These are phyloP conservation scores for Grallaria varia DNA, from an alignment of 2,113 vertebrate species.

Conservation along the genomic window DNA sequence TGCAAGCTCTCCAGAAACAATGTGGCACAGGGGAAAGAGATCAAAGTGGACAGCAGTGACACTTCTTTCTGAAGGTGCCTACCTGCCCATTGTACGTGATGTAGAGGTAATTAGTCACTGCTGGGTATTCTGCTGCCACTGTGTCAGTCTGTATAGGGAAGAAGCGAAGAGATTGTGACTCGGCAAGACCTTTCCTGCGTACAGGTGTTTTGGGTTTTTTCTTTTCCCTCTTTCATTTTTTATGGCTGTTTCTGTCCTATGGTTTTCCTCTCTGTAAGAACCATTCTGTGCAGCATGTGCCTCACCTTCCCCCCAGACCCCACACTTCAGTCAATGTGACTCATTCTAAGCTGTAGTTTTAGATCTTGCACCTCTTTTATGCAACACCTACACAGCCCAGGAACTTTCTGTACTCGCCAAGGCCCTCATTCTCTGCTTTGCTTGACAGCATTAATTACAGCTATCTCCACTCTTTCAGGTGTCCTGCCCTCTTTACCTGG, in stretches of 20 bases:
- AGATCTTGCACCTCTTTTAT: background rate
- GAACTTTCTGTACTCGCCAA: background rate
- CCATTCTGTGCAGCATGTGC: background rate
- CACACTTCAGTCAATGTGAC: background rate
- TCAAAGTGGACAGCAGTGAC: background rate
- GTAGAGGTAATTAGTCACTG: constrained; percentile 93
- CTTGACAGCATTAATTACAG: background rate
- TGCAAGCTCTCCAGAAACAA: background rate
- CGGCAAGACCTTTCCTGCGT: background rate
- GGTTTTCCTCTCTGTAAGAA: background rate
- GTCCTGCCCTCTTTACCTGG: background rate
- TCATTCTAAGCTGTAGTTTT: background rate
- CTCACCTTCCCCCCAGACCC: background rate
- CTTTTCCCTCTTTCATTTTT: background rate
- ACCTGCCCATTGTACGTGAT: constrained; percentile 92
- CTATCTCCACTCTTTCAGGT: background rate
- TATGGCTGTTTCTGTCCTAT: background rate
- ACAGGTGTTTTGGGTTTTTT: background rate
- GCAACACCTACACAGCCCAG: background rate
- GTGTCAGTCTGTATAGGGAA: constrained; percentile 86
- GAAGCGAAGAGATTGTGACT: background rate
- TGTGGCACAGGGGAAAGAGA: background rate
- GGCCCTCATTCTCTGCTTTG: background rate
- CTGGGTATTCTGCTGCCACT: constrained; percentile 91
- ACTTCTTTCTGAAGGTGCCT: constrained; percentile 17